These are phyloP conservation scores for Willowsia nigromaculata DNA, from an alignment of 2,888 invertebrate species.

Conservation along the genomic window DNA sequence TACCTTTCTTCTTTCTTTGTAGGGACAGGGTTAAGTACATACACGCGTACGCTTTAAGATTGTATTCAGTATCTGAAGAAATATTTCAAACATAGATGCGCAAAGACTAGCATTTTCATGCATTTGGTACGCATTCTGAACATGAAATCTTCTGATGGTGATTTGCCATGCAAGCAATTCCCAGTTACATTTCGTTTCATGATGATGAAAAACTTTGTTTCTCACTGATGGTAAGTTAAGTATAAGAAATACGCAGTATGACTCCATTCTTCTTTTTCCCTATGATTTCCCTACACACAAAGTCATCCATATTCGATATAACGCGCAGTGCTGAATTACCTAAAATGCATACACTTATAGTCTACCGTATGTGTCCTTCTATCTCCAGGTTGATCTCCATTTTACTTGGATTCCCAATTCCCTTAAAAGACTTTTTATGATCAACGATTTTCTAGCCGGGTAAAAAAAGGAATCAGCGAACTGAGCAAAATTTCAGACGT, in stretches of 20 bases:
- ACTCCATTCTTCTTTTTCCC: background rate
- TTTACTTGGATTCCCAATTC: constrained; percentile 65
- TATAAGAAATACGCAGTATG: background rate
- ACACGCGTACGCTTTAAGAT: background rate
- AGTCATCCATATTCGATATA: too few species aligned
- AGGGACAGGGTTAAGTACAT: background rate
- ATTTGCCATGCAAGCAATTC: constrained; percentile 65
- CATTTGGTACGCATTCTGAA: constrained; percentile 20
- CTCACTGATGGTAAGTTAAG: background rate
- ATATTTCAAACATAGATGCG: background rate
- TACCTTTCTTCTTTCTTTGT: background rate
- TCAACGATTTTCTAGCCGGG: constrained; percentile 60
- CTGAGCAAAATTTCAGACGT: constrained; percentile 33
- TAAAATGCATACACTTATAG: background rate
- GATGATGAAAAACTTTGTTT: constrained; percentile 29
- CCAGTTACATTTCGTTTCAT: constrained; percentile 12
- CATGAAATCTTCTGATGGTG: constrained; percentile 8
- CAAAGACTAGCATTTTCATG: background rate
- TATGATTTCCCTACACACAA: background rate
- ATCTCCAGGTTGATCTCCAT: constrained; percentile 58
- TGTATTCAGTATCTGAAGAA: background rate
- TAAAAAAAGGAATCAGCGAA: constrained; percentile 7
- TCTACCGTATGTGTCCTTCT: background rate
- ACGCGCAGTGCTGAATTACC: background rate
- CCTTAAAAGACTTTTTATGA: constrained; percentile 69